Percentiles rank a stretch among this genome's conserved stretches.
Conservation (phyloP, 2,888 invertebrate species). For the Agriopis leucophaearia region DNA sequence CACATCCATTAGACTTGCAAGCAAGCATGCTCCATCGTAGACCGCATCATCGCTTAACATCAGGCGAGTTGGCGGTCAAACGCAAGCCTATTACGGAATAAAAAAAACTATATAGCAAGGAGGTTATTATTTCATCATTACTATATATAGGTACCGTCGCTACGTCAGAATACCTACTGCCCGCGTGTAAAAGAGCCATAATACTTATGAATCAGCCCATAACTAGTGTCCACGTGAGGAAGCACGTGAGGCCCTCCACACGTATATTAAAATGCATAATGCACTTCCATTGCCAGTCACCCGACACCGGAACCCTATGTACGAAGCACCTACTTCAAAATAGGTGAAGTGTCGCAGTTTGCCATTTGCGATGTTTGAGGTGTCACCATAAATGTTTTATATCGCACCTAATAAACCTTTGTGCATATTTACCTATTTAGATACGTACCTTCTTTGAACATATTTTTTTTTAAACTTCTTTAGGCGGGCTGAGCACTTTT, state of each 20-base stretch:
- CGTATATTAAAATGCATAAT: constrained; percentile 51
- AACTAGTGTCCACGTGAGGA: constrained; percentile 7
- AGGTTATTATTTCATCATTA: too few species aligned
- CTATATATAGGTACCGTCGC: too few species aligned
- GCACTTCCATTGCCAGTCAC: constrained; percentile 55
- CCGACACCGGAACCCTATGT: constrained; percentile 55
- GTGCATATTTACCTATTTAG: background rate
- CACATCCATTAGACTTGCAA: too few species aligned
- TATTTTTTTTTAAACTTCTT: too few species aligned
- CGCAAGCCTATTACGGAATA: too few species aligned
- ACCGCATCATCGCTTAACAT: too few species aligned
- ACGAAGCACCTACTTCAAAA: constrained; percentile 21
- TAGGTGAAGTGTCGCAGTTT: constrained; percentile 4
- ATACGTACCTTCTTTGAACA: too few species aligned
- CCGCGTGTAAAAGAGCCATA: background rate
- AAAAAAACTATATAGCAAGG: too few species aligned
- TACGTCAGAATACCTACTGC: background rate
- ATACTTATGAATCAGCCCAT: constrained; percentile 5
- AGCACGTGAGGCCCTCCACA: constrained; percentile 38
- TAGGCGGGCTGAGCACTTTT: too few species aligned
- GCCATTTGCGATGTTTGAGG: background rate
- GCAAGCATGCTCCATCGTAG: too few species aligned
- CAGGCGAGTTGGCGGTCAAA: too few species aligned
- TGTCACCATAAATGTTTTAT: background rate
- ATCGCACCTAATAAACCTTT: background rate